Conservation (phyloP, 2,888 invertebrate genomes). For the Crematogaster levior region DNA sequence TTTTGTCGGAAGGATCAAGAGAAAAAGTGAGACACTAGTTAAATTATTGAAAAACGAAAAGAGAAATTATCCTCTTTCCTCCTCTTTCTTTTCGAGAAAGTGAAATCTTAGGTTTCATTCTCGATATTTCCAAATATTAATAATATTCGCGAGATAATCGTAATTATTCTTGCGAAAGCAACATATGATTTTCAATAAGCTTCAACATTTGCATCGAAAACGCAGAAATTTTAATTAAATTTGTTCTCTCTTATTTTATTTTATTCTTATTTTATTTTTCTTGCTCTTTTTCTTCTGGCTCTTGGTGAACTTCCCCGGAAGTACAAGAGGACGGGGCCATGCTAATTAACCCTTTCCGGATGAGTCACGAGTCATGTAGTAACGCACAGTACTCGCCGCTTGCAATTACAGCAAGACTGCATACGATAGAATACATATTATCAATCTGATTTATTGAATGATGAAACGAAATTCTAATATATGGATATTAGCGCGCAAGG, state of each 20-base stretch:
- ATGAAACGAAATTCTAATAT: conserved; percentile 49
- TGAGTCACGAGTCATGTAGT: conserved; percentile 51
- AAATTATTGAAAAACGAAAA: conserved; percentile 42
- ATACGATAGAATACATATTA: conserved; percentile 48
- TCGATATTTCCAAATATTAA: conserved; percentile 6
- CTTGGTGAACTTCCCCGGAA: conserved; percentile 44
- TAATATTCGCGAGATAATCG: neutral
- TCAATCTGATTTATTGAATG: conserved; percentile 51
- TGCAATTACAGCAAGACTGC: conserved; percentile 39
- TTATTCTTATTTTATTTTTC: neutral
- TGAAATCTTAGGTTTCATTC: neutral
- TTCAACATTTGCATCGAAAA: conserved; percentile 12
- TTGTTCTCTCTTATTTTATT: neutral
- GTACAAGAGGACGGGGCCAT: conserved; percentile 23
- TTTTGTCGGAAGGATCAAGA: conserved; percentile 34
- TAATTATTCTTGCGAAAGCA: neutral
- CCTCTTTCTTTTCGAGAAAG: neutral
- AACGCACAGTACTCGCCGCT: conserved; percentile 28
- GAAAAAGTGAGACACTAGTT: conserved; percentile 19
- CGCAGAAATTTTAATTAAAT: conserved; percentile 20
- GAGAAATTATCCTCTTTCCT: conserved; percentile 15
- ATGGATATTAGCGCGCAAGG: conserved; percentile 42
- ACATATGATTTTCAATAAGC: conserved; percentile 17
- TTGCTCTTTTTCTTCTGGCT: neutral
- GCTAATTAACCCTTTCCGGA: conserved; percentile 49